Conservation (phyloP, 2,888 invertebrate genomes). For the Mesopsocus fuscifrons region DNA sequence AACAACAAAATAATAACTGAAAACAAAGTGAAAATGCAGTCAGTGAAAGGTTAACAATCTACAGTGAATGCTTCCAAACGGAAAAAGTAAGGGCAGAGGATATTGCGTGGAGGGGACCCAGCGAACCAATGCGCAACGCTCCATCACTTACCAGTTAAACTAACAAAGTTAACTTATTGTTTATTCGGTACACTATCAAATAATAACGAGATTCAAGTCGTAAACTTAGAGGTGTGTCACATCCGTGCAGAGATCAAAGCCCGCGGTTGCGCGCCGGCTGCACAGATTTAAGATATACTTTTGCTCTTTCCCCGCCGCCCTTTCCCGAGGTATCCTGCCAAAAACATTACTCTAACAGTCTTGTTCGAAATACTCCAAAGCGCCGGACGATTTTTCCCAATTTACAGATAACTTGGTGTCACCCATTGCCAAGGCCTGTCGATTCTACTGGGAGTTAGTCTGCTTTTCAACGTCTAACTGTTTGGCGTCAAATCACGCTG, state of each 20-base stretch:
- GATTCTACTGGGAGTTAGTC: too few species aligned
- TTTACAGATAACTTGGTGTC: too few species aligned
- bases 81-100: not conserved
- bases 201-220: not conserved
- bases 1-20: conserved; percentile 10
- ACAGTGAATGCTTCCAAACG: not conserved
- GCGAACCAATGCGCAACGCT: not conserved
- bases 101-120: not conserved
- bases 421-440: too few species aligned
- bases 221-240: not conserved
- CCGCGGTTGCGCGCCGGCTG: too few species aligned
- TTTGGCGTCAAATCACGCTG: too few species aligned
- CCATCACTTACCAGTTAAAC: too few species aligned
- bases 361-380: not conserved
- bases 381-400: too few species aligned
- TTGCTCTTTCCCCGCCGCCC: not conserved
- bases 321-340: not conserved
- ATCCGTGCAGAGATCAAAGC: not conserved
- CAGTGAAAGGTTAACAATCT: conserved; percentile 2
- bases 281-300: too few species aligned
- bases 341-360: not conserved
- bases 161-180: too few species aligned
- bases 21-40: conserved; percentile 8
- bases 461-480: too few species aligned
- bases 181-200: too few species aligned